These are phyloP conservation scores for Corythornis vintsioides DNA, from an alignment of 2,113 vertebrate genomes.

Conservation along the genomic window DNA sequence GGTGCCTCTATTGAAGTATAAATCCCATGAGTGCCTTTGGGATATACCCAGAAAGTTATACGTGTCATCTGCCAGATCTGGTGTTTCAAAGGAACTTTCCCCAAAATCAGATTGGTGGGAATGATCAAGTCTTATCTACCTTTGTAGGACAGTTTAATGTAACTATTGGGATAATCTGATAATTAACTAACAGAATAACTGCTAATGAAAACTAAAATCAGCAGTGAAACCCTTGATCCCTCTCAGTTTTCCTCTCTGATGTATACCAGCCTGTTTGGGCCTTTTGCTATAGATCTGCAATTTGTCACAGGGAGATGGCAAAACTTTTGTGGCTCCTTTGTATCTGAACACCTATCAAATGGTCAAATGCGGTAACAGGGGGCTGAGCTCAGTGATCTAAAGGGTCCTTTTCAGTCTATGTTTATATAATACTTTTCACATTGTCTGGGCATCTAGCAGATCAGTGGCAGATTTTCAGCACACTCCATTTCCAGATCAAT, in stretches of 20 bases:
- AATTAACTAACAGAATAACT: neutral
- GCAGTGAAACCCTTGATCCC: neutral
- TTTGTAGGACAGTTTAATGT: neutral
- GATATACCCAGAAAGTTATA: neutral
- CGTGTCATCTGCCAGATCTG: neutral
- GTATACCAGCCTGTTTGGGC: accelerated
- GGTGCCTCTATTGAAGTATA: neutral
- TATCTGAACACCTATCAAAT: neutral
- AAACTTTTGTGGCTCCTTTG: neutral
- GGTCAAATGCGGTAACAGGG: neutral
- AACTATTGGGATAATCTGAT: neutral
- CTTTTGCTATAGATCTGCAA: neutral
- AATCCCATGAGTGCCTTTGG: neutral
- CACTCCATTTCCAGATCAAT: neutral
- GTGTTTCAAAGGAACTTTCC: neutral
- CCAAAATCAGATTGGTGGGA: neutral
- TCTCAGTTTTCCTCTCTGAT: neutral
- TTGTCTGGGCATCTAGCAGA: neutral
- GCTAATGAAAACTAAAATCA: neutral
- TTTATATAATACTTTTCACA: neutral
- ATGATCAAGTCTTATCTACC: accelerated
- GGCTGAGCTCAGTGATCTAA: neutral
- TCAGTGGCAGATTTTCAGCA: neutral
- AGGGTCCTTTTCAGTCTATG: neutral
- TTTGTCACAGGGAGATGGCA: neutral